Percentiles rank a stretch among this genome's conserved stretches.
Evolutionary conservation across 2,888 invertebrate species (phyloP).

Genomic region (Eupithecia insigniata): DNA sequence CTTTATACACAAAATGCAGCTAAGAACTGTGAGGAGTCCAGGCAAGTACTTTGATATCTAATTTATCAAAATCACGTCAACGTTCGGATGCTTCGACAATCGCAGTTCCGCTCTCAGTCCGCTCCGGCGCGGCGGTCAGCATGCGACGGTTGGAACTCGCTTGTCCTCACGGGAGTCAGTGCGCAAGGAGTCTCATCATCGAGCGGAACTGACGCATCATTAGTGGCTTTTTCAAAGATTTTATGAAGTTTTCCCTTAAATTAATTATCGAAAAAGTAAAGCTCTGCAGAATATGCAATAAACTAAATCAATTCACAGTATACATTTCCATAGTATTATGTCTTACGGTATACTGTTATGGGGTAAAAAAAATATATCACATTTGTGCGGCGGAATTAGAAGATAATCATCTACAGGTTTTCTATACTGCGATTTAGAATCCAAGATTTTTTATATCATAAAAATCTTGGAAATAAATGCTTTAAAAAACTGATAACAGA

Average conservation of each 20-base stretch:
- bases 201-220: background rate
- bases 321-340: background rate
- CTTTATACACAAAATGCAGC: too few relatives aligned
- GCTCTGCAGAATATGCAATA: background rate
- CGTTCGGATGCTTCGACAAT: background rate
- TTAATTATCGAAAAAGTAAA: background rate
- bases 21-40: too few relatives aligned
- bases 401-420: too few relatives aligned
- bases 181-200: constrained; percentile 35
- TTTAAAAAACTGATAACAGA: too few relatives aligned
- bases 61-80: too few relatives aligned
- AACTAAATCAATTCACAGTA: background rate
- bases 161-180: constrained; percentile 21
- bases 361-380: background rate
- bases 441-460: too few relatives aligned
- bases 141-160: background rate
- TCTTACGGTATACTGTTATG: background rate
- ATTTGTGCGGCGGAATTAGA: too few relatives aligned
- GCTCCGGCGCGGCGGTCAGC: constrained; percentile 22
- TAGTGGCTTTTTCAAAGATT: background rate
- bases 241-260: background rate
- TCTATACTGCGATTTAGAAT: too few relatives aligned
- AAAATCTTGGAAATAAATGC: too few relatives aligned
- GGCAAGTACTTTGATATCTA: too few relatives aligned
- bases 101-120: background rate